Base-by-base conservation (phyloP, 2,797 vertebrate species). In the Gallinago solitaria region DNA sequence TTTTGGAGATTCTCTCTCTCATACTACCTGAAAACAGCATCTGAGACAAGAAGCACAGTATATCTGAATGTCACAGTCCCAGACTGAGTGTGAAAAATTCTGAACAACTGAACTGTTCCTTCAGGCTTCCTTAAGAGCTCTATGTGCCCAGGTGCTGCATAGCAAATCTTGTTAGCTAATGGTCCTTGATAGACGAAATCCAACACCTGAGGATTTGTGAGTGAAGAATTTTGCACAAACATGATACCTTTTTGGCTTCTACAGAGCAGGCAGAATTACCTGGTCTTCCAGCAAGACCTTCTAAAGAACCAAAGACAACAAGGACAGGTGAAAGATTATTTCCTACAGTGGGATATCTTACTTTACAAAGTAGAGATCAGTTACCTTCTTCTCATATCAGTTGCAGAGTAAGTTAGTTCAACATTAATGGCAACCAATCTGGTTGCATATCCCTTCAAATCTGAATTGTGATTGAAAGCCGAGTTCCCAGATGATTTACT, bases 291-390 rank as follows among this genome's bases (percentile, higher is more conserved):
- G 69, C 75, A 94, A 94, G 78, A 93, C 90, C 95, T 95, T 93
- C 89, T 27, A 16, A 85, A 92, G 95, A 92, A 85, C 67, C 75
- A 84, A 5, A 0, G 82, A 71, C 82, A 91, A 39, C 33, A 95
- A 93, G 95, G 95, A 80, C 71, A 32, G 92, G 93, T 93, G 95
- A 96, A 96, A 96, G 95, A 93, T 28, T 9, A 93, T 87, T 97
- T 95, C 92, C 83, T 87, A 11, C 71, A 64, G 81, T 32, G 51
- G 18, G 83, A 37, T 93, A 90, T 45, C 70, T 95, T 94, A 95
- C 77, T 79, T 78, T 33, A 70, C 0, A 0, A 87, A 87, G 89
- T 10, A 81, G 41, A 23, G 71, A 94, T 97, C 93, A 3, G 64
- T 92, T 96, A 92, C 81, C 50, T 54, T 24, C 92, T 89, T 84